A percentile compares a stretch with the other conserved stretches of the same genome.
phyloP scores from a whole-genome alignment of 2,888 invertebrate genomes.

The Nomada lathburiana region DNA sequence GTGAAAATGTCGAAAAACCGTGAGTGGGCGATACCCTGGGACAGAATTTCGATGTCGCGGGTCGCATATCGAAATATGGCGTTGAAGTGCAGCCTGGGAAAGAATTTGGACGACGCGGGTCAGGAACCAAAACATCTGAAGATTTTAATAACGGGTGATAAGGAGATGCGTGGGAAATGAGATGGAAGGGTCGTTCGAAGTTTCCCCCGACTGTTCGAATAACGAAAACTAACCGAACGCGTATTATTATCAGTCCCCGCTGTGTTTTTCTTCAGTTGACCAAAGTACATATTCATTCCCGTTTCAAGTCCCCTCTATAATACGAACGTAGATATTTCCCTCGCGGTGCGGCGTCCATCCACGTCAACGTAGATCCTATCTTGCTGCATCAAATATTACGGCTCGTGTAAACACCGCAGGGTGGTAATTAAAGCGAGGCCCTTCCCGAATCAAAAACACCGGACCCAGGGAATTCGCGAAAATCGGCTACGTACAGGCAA shows the following conservation, averaged over 20 bases:
- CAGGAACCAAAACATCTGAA: too few species aligned
- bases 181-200: too few species aligned
- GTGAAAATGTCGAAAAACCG: too few species aligned
- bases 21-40: too few species aligned
- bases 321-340: constrained; percentile 29
- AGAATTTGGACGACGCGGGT: too few species aligned
- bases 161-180: too few species aligned
- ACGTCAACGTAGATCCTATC: constrained; percentile 35
- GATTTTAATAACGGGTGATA: too few species aligned
- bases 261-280: background rate
- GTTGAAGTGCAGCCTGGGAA: too few species aligned
- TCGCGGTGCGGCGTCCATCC: constrained; percentile 1
- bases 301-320: constrained; percentile 7
- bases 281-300: constrained; percentile 18
- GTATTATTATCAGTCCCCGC: background rate
- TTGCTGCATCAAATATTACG: constrained; percentile 47
- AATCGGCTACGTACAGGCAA: background rate
- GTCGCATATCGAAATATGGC: too few species aligned
- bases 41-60: too few species aligned
- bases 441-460: constrained; percentile 48
- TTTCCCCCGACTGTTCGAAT: too few species aligned
- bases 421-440: constrained; percentile 55
- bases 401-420: constrained; percentile 48
- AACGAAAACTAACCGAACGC: background rate
- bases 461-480: constrained; percentile 22